Evolutionary conservation across 1,140 invertebrate species (phyloP), one percentile per base, ranked within the genome.

Genomic region (Megathymus violae): DNA sequence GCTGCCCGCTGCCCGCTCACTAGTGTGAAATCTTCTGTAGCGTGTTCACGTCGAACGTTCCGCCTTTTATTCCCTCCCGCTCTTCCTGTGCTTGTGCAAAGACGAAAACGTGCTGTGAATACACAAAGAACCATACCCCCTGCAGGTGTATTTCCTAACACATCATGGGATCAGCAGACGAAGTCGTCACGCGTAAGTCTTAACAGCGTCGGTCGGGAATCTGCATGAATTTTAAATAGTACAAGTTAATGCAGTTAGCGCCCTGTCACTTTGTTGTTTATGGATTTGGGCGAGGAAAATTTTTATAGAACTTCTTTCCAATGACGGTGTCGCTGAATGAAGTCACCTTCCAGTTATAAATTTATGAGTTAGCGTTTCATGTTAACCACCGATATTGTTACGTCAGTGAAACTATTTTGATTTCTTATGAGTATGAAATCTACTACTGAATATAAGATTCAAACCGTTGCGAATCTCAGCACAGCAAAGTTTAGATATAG

Each of bases 141-240:
- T 52, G 38, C n/a, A 16, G 60, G 71, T 70, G 68, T 61, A 25
- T 62, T 63, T 62, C 22, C 38, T 48, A 19, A 52, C 13, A 34
- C 66, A 62, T 50, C 66, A 82, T 86, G 79, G 74, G 68, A 62
- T 69, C 75, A 41, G 72, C 56, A 51, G 70, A 68, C 44, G 74
- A 82, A 48, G 65, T 64, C 3, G 62, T 86, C 50, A 78, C 72
- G 41, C 47, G 83, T 86, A 73, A 86, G 83, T 81, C 47, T 46
- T 10, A 25, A n/a, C n/a, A n/a, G n/a, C n/a, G n/a, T n/a, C n/a
- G n/a, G n/a, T n/a, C n/a, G n/a, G n/a, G n/a, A 41, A 19, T 54
- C 4, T n/a, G 25, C 47, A 17, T 17, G 19, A 22, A 43, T 34
- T 1, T 36, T 41, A 38, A 17, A 25, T 43, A 19, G 46, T 50